Base-by-base conservation (phyloP, 1,140 invertebrate genomes). In the Trissolcus basalis region DNA sequence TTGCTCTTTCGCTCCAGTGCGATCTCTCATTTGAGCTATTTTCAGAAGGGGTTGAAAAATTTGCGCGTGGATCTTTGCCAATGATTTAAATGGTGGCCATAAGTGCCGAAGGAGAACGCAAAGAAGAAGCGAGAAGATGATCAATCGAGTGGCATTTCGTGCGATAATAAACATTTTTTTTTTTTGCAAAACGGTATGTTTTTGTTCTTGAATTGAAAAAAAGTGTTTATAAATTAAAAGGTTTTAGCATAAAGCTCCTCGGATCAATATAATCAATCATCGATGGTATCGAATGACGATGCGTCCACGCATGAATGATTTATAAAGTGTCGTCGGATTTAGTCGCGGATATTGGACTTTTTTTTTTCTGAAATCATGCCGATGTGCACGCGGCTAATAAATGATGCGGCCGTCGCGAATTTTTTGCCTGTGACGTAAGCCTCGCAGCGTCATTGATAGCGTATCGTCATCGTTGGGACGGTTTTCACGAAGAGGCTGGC, bases 401-500 rank as follows among this genome's bases (percentile, higher is more conserved):
- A 45, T 67, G 12, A 9, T 9, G 13, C 5, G 13, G 12, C 8
- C 44, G 41, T 48, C 44, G 27, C n/a, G 11, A 51, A 65, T 67
- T 56, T 56, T 50, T 50, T 13, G 36, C 6, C 8, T 13, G 47
- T 68, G 64, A 68, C 54, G 64, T 59, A 48, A 68, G 13, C 0
- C 35, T 27, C 44, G 63, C 63, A 13, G 19, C 55, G 64, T 59
- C 54, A 59, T 68, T 68, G 41, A 59, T 68, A 68, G 59, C 12
- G 14, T 47, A 39, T 53, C 64, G 64, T 68, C 64, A 68, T 56
- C 51, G 50, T 2, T 16, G 61, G 39, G 35, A 14, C 12, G 44
- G 44, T 54, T 64, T 48, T 65, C 48, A 55, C 49, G 39, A 44
- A 10, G 45, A 32, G 16, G 12, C 36, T 36, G 0, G 36, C 27